These are phyloP conservation scores for Ectropis crepuscularia DNA, from an alignment of 2,888 invertebrate genomes.

Conservation along the genomic window DNA sequence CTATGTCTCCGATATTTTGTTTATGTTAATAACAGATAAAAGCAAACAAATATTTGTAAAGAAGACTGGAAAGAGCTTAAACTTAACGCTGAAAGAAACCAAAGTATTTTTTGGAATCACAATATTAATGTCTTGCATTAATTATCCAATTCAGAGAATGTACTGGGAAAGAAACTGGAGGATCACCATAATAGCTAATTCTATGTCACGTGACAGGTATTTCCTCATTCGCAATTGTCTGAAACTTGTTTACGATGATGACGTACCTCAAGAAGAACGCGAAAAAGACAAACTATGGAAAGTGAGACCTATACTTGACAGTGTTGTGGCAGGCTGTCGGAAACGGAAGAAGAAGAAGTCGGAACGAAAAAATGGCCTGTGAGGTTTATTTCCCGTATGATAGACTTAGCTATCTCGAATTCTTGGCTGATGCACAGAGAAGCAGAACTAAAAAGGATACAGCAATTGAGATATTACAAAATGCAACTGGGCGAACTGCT, in stretches of 20 bases:
- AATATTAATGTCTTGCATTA: slow-evolving; percentile 10
- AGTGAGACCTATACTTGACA: no score
- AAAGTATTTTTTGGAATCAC: slow-evolving; percentile 12
- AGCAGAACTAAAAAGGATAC: no score
- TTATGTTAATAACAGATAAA: background rate
- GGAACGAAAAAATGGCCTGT: no score
- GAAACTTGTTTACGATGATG: slow-evolving; percentile 4
- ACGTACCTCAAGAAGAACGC: background rate
- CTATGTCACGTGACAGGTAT: background rate
- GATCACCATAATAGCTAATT: background rate
- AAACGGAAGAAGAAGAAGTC: no score
- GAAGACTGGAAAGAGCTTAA: slow-evolving; percentile 1
- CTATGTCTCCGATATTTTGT: background rate
- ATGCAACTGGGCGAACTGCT: no score
- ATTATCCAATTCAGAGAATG: slow-evolving; percentile 7
- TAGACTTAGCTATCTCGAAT: no score
- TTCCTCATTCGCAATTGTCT: background rate
- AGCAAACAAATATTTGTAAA: background rate
- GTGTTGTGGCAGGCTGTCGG: no score
- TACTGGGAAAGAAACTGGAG: slow-evolving; percentile 10
- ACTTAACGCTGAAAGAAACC: slow-evolving; percentile 5
- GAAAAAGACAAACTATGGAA: no score
- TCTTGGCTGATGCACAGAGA: no score
- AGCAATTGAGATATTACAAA: no score
- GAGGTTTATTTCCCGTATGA: no score